Conservation (phyloP, 2,113 vertebrate species). For the Apus apus region DNA sequence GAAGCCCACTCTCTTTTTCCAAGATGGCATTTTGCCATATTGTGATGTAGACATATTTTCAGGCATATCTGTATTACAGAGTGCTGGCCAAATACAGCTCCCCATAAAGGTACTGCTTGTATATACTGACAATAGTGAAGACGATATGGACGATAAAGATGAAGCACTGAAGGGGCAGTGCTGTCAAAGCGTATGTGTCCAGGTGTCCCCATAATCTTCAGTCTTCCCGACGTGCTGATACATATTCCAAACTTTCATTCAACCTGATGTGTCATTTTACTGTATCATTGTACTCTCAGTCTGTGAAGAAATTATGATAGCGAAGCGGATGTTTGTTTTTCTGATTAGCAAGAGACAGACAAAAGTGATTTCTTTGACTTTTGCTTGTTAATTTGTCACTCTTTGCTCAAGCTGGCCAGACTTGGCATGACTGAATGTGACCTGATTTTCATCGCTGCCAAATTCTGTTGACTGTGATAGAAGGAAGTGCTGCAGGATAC, state of each 20-base stretch:
- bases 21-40: not conserved
- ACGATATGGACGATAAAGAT: not conserved
- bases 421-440: not conserved
- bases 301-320: not conserved
- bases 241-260: not conserved
- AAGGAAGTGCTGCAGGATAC: not conserved
- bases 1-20: not conserved
- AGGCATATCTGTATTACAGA: not conserved
- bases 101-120: not conserved
- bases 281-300: not conserved
- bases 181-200: not conserved
- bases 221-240: not conserved
- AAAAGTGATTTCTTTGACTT: not conserved
- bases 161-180: not conserved
- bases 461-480: not conserved
- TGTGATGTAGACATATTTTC: not conserved
- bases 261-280: not conserved
- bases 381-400: not conserved
- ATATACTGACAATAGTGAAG: not conserved
- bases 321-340: not conserved
- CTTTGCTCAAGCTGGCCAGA: not conserved
- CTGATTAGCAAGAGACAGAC: not conserved
- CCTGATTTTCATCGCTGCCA: not conserved
- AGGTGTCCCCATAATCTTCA: not conserved
- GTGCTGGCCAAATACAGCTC: not conserved